A percentile compares a stretch with the other conserved stretches of the same genome.
phyloP scores from a whole-genome alignment of 1,140 invertebrate genomes.

The Platyscapa corneri region DNA sequence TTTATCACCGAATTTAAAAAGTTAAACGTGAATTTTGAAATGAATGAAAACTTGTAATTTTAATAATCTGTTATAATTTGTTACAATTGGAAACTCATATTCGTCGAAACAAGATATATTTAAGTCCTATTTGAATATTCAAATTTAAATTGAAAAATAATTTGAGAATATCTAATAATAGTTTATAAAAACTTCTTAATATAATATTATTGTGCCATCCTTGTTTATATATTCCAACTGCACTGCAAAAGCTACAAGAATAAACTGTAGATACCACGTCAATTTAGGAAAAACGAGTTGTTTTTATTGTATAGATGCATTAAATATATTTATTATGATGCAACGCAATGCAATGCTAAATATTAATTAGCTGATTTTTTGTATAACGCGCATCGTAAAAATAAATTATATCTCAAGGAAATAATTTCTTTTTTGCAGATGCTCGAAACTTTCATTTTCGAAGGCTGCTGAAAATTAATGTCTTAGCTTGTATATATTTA shows the following conservation, averaged over 20 bases:
- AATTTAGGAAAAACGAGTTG: neutral
- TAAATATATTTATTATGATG: neutral
- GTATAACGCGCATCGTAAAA: conserved; percentile 8
- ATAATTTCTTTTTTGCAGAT: conserved; percentile 23
- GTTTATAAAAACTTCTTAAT: neutral
- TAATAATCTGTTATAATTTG: too few species aligned
- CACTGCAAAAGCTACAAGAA: neutral
- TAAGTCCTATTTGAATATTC: too few species aligned
- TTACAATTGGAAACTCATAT: too few species aligned
- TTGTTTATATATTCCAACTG: neutral
- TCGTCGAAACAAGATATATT: too few species aligned
- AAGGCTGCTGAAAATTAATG: conserved; percentile 32
- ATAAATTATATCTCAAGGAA: conserved; percentile 21
- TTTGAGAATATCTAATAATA: neutral
- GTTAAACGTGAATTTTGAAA: too few species aligned
- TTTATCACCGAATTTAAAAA: too few species aligned
- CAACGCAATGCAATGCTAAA: neutral
- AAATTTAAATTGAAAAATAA: neutral
- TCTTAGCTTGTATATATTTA: conserved; percentile 15
- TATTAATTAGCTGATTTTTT: conserved; percentile 1
- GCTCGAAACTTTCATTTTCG: conserved; percentile 21
- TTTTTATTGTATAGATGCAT: too few species aligned
- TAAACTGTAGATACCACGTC: neutral
- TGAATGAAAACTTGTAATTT: too few species aligned
- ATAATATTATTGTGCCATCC: neutral